Evolutionary conservation across 1,140 invertebrate genomes (phyloP), one percentile per base, ranked within the genome.

Genomic region (Drosophila sp.): DNA sequence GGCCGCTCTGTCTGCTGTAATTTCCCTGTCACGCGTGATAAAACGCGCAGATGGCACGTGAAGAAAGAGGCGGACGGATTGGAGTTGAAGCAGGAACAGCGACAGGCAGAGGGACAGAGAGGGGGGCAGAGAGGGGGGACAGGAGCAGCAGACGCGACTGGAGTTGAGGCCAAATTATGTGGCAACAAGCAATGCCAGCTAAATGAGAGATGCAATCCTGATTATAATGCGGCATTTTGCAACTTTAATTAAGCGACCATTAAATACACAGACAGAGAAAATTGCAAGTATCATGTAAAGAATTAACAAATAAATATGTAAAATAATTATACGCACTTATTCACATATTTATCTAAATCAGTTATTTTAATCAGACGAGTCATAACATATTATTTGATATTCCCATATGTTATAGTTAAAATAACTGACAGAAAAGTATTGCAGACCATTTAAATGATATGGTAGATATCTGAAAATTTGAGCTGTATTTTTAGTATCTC

Each of bases 21-120:
- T 87, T 87, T 82, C 43, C 18, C 67, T 89, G 83, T 87, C 83
- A 82, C 79, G 83, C 79, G 51, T 76, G 65, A 89, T 76, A 74
- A 63, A 72, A 69, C 32, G 59, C 69, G 66, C 82, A 87, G 75
- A 87, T 86, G 82, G 82, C 78, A 78, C 78, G 69, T 62, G 59
- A 78, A 78, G 75, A 36, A 48, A 18, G 41, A 25, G 40, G 45
- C 32, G 54, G 50, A 48, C 18, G 34, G 36, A 27, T 54, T 25
- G 11, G 51, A 38, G 18, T 27, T 11, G 62, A 8, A 11, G 27
- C 4, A 36, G 51, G 36, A 8, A 32, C 40, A 9, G 46, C 16
- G 3, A 1, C 2, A 14, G 32, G 7, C 2, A 13, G 1, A 21
- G 21, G 21, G 21, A 13, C 21, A 21, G 21, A 4, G 21, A 21